A percentile compares a stretch with the other conserved stretches of the same genome.
These are phyloP conservation scores for Gallirallus australis DNA, from an alignment of 2,797 vertebrate species.

Conservation along the genomic window DNA sequence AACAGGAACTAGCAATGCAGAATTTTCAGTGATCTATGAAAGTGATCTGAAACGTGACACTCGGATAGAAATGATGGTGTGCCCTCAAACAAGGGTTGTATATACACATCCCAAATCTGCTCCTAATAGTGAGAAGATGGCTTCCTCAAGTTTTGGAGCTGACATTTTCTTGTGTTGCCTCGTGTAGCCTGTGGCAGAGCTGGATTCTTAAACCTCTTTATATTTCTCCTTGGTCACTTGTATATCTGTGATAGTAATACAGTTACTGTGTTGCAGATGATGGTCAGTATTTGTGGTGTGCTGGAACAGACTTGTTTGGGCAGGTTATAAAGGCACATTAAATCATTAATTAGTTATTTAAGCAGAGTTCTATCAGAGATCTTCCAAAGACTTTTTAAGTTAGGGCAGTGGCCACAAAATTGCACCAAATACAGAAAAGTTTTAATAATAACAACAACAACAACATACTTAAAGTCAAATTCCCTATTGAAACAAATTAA, in stretches of 20 bases:
- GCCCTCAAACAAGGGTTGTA: not conserved
- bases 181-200: not conserved
- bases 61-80: not conserved
- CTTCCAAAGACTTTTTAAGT: not conserved
- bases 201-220: not conserved
- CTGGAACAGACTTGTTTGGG: not conserved
- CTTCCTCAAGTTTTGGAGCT: not conserved
- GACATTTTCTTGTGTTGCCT: not conserved
- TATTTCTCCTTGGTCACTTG: not conserved
- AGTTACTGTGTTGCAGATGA: not conserved
- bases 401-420: not conserved
- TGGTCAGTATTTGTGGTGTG: not conserved
- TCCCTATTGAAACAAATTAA: not conserved
- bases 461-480: not conserved
- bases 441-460: no score
- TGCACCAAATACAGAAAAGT: not conserved
- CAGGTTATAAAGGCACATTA: not conserved
- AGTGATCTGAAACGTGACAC: not conserved
- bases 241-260: not conserved
- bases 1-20: not conserved
- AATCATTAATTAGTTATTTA: not conserved
- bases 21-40: not conserved
- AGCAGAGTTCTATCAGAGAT: not conserved
- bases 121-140: not conserved
- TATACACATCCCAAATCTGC: not conserved